Evolutionary conservation across 2,113 vertebrate species (phyloP).

Genomic region (Falcunculus frontatus): DNA sequence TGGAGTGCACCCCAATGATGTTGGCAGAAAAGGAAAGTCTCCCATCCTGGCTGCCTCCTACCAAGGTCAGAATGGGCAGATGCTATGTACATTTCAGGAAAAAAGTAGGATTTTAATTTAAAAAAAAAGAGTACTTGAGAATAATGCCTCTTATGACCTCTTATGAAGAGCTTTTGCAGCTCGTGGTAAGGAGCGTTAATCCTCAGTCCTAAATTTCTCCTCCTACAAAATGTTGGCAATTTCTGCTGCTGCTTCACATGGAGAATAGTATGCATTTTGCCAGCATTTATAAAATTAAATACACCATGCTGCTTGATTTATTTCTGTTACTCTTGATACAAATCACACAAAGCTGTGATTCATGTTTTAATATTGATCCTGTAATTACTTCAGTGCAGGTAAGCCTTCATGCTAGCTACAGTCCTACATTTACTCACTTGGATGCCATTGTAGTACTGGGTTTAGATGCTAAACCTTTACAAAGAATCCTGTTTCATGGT

Average conservation of each 20-base stretch:
- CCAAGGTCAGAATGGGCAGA: background rate
- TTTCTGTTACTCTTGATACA: constrained; percentile 12
- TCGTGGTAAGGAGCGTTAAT: background rate
- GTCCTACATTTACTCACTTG: background rate
- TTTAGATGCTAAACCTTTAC: background rate
- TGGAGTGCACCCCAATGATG: background rate
- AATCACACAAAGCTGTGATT: background rate
- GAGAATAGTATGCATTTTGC: background rate
- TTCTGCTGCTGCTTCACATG: background rate
- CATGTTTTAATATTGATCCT: constrained; percentile 18
- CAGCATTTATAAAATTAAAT: constrained; percentile 8
- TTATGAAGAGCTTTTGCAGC: background rate
- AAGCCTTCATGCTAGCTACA: background rate
- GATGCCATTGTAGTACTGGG: background rate
- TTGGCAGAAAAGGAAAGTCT: background rate
- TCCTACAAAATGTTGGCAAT: background rate
- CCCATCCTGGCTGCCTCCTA: background rate
- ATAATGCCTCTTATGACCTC: background rate
- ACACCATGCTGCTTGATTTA: background rate
- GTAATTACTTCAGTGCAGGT: constrained; percentile 14
- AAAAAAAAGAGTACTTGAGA: background rate
- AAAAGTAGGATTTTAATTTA: background rate
- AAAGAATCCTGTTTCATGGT: background rate
- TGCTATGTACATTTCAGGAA: background rate
- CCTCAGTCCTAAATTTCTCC: background rate